phyloP scores from a whole-genome alignment of 30 jellyfish, hydroid and myxozoan genomes.

The Mastigias papua region DNA sequence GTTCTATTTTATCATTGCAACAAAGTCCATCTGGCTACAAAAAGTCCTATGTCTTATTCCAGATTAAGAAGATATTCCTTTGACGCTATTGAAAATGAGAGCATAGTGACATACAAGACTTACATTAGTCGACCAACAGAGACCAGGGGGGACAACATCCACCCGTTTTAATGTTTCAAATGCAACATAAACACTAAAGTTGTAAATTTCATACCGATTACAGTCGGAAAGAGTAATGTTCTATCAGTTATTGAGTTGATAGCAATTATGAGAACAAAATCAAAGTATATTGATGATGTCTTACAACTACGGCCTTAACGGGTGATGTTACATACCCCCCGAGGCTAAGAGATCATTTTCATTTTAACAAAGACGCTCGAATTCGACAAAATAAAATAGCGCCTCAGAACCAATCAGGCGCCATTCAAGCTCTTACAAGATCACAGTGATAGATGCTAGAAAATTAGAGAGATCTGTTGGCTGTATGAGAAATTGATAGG shows the following conservation, averaged over 20 bases:
- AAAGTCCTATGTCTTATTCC: conserved; percentile 53
- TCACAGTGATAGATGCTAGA: conserved; percentile 73
- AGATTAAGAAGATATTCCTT: conserved; percentile 61
- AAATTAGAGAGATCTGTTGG: conserved; percentile 62
- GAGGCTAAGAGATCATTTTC: neutral
- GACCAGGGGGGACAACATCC: conserved; percentile 48
- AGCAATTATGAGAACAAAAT: too few relatives aligned
- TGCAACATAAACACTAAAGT: too few relatives aligned
- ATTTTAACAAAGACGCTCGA: conserved; percentile 48
- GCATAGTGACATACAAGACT: conserved; percentile 59
- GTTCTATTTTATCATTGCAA: conserved; percentile 31
- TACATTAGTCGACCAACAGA: conserved; percentile 27
- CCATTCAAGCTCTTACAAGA: conserved; percentile 76
- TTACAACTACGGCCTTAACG: neutral
- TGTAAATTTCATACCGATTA: neutral
- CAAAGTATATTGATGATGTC: neutral
- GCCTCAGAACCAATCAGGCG: conserved; percentile 88
- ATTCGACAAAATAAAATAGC: conserved; percentile 54
- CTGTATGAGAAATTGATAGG: conserved; percentile 49
- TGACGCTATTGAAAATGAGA: conserved; percentile 53
- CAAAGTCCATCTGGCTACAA: conserved; percentile 74
- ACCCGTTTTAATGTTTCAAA: too few relatives aligned
- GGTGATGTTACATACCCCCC: conserved; percentile 7
- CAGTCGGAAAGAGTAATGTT: too few relatives aligned
- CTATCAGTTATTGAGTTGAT: too few relatives aligned